Base-by-base conservation (phyloP, 2,888 invertebrate species). In the Philereme transversata region DNA sequence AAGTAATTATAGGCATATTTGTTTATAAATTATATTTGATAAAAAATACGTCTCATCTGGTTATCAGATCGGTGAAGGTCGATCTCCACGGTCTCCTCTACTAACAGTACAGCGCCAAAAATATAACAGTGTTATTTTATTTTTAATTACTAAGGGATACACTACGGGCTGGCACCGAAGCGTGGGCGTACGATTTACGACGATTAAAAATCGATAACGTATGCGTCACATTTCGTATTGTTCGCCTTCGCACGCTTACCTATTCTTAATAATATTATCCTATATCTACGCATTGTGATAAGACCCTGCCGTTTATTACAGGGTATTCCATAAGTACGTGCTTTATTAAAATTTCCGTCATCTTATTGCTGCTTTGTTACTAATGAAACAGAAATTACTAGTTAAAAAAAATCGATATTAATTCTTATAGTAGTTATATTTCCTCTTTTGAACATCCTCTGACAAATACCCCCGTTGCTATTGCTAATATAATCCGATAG, bases 191-290 rank as follows among this genome's bases (percentile, higher is more conserved):
- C 83, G 86, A 90, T 89, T 87, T 87, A 80, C 88, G 87, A 90
- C 83, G 86, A 90, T 89, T 87, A 87, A 80, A 88, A 88, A 90
- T 89, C 89, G 83, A 90, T 90, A 88, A 84, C 77, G 64, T 77
- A 82, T 84, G 84, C 86, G 85, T 88, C 87, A 88, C 82, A 83
- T 84, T 84, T 82, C 72, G 71, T 56, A 59, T 62, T 55, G 54
- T 55, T 62, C 49, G 73, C 77, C 80, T 55, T 62, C 49, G 73
- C 77, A 80, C 78, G 78, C 81, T 79, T 76, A 78, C 73, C 77
- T 50, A 83, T 86, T 86, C 82, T 87, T 82, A 81, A 44, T 56
- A 48, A 48, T 55, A 45, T 51, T 47, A 51, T 47, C 38, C 22
- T 57, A 40, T 77, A 22, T 68, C 73, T 72, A 69, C 70, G 83